Conservation (phyloP, 2,888 invertebrate genomes). For the Brenthis daphne region DNA sequence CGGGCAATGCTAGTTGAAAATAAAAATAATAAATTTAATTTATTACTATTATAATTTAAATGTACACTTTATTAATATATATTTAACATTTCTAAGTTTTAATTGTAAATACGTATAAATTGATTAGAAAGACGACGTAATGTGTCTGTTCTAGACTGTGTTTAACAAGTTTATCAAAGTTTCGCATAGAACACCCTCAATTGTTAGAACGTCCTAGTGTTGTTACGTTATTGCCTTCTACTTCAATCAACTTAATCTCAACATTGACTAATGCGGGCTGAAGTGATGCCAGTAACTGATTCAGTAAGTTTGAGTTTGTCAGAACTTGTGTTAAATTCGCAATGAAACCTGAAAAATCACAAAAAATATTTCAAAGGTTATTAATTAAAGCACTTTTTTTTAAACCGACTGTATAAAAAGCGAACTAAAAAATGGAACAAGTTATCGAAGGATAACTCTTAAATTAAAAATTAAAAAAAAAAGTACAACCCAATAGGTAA, state of each 20-base stretch:
- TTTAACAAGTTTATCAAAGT: slow-evolving; percentile 1
- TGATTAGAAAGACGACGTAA: slow-evolving; percentile 1
- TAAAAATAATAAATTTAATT: no score
- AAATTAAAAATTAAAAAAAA: no score
- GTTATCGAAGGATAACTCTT: no score
- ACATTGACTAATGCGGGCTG: not conserved
- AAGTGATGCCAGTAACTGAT: not conserved
- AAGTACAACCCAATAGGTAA: no score
- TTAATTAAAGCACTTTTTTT: no score
- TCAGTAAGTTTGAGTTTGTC: not conserved
- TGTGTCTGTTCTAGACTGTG: not conserved
- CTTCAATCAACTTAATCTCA: not conserved
- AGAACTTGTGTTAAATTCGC: not conserved
- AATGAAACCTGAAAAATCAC: not conserved
- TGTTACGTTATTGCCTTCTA: not conserved
- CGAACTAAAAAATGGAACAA: no score
- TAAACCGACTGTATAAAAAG: no score
- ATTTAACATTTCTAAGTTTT: no score
- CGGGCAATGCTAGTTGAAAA: no score
- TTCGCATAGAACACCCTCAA: slow-evolving; percentile 1
- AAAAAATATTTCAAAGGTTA: not conserved
- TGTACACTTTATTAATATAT: no score
- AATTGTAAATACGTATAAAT: no score
- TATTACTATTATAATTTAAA: no score
- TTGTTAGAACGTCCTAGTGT: not conserved